Conservation (phyloP, 2,888 invertebrate species). For the Carabus problematicus region DNA sequence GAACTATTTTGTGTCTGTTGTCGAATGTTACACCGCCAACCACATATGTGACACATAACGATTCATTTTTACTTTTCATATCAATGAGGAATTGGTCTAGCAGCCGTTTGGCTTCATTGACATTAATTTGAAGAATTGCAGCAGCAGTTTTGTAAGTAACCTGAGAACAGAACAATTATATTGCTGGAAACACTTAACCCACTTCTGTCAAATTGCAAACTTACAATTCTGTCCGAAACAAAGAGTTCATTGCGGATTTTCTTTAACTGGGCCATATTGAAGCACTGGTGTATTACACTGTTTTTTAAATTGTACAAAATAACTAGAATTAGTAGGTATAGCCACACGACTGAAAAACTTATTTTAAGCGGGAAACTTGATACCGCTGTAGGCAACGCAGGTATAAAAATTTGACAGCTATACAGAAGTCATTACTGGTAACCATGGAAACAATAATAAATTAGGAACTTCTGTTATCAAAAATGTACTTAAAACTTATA, state of each 20-base stretch:
- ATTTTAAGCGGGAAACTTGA: no score
- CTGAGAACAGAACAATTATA: slow-evolving; percentile 6
- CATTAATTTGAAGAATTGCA: slow-evolving; percentile 22
- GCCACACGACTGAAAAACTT: no score
- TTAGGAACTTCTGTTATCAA: no score
- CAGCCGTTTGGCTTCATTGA: slow-evolving; percentile 16
- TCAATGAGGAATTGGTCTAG: slow-evolving; percentile 23
- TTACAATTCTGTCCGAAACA: slow-evolving; percentile 36
- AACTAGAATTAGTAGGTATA: neutral
- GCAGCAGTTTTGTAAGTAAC: slow-evolving; percentile 33
- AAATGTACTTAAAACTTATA: no score
- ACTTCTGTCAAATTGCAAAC: neutral
- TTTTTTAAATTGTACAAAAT: neutral
- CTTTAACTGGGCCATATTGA: slow-evolving; percentile 23
- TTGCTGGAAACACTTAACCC: slow-evolving; percentile 4
- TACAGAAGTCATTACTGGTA: no score
- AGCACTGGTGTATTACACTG: neutral
- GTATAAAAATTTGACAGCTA: no score
- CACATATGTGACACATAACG: slow-evolving; percentile 19
- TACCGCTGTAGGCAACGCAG: no score
- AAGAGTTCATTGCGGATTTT: slow-evolving; percentile 28
- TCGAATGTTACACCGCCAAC: slow-evolving; percentile 23
- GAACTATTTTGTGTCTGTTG: slow-evolving; percentile 18
- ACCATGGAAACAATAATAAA: no score
- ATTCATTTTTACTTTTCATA: slow-evolving; percentile 9